phyloP scores from a whole-genome alignment of 2,888 invertebrate genomes.

The Hoplodrina blanda region DNA sequence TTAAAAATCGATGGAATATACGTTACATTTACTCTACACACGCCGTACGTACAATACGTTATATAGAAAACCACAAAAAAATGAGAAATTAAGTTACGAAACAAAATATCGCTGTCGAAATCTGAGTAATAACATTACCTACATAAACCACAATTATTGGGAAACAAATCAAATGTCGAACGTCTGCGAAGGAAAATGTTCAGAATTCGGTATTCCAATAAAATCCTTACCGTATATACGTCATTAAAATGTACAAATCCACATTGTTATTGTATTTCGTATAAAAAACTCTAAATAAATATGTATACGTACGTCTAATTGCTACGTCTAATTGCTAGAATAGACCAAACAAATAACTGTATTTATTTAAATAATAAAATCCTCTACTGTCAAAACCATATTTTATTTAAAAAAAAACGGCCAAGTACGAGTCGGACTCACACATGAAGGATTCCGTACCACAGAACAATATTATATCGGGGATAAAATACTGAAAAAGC shows the following conservation, averaged over 20 bases:
- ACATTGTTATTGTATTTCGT: constrained; percentile 7
- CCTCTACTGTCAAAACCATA: not conserved
- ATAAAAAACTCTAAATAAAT: not conserved
- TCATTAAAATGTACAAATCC: constrained; percentile 19
- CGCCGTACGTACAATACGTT: no score
- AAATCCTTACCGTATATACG: constrained; percentile 8
- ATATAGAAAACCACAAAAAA: no score
- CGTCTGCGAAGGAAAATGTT: constrained; percentile 15
- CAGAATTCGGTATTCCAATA: constrained; percentile 1
- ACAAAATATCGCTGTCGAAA: not conserved
- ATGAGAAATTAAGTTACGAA: not conserved
- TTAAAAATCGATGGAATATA: no score
- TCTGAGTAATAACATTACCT: not conserved
- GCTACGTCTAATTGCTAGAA: not conserved
- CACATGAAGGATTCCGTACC: no score
- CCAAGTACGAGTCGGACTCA: no score
- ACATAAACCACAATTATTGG: not conserved
- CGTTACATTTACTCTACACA: no score
- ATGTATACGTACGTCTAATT: not conserved
- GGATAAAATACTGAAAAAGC: no score
- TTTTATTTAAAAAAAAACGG: not conserved
- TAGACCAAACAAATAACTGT: not conserved
- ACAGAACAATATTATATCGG: no score
- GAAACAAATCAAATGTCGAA: constrained; percentile 19
- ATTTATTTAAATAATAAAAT: not conserved